Base-by-base conservation (phyloP, 2,797 vertebrate genomes). In the Pempheris klunzingeri region DNA sequence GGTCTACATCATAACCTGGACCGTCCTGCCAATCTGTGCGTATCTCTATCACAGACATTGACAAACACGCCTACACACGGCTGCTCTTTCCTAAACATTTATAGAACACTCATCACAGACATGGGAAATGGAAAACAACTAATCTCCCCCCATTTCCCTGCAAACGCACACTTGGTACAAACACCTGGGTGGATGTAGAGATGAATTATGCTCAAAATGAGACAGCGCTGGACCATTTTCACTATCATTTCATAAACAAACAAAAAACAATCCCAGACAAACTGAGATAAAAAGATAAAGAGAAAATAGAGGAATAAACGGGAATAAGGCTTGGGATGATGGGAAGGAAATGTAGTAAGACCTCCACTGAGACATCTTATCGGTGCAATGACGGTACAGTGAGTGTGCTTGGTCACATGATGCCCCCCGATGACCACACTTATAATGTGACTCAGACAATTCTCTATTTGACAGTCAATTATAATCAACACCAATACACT, bases 81-180 rank as follows among this genome's bases (percentile, higher is more conserved):
- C 86, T 81, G 81, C 63, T 82, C 75, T 85, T 87, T 77, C 63
- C 75, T 24, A 89, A 91, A 92, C 87, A 93, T 89, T 83, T 82
- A 82, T 8, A 84, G 76, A 82, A 79, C 34, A 59, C 58, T 90
- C 77, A 84, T 84, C 84, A 84, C 63, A 59, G 71, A 65, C 43
- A 77, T 15, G 10, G 81, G 80, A 88, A 87, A 84, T 60, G 73
- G 81, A 84, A 88, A 88, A 86, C 80, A 75, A 58, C 72, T 85
- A 46, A 88, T 82, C 78, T 79, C 68, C 57, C 50, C 50, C 34
- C 28, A 67, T 52, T 64, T 74, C 34, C 52, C 53, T 10, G 22
- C 44, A 68, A 60, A 65, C 30, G 8, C 61, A 11, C 12, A 18
- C 43, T 61, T 61, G 47, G n/a, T 57, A 57, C 71, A 77, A 78